A percentile compares a stretch with the other conserved stretches of the same genome.
phyloP scores from a whole-genome alignment of 1,140 invertebrate genomes.

The Lasioglossum baleicum region DNA sequence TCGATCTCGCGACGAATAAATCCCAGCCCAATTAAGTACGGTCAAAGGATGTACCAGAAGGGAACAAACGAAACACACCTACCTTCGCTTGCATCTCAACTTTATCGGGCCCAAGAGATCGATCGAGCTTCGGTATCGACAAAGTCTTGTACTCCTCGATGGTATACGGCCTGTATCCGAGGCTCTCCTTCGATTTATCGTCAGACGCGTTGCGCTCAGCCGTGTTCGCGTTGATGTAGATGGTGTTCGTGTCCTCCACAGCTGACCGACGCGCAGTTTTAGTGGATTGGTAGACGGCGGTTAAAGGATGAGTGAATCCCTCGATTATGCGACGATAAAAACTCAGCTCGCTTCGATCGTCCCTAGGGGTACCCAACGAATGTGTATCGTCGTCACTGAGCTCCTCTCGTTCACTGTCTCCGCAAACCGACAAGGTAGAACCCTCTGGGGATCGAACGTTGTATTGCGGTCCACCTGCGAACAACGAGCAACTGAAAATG shows the following conservation, averaged over 20 bases:
- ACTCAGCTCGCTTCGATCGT: constrained; percentile 68
- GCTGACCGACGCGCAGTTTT: constrained; percentile 15
- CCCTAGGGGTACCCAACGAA: constrained; percentile 58
- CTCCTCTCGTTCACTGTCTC: constrained; percentile 64
- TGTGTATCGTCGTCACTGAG: constrained; percentile 54
- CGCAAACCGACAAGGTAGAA: constrained; percentile 71
- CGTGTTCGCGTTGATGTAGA: not conserved
- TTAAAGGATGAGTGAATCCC: constrained; percentile 21
- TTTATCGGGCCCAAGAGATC: constrained; percentile 65
- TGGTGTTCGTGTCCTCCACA: constrained; percentile 9
- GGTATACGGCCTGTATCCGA: constrained; percentile 61
- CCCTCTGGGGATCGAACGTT: constrained; percentile 61
- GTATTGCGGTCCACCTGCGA: constrained; percentile 51
- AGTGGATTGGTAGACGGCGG: constrained; percentile 26
- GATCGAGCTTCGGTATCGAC: constrained; percentile 60
- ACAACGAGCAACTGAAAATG: constrained; percentile 16
- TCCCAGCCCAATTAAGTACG: too few relatives aligned
- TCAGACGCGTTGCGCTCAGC: constrained; percentile 17
- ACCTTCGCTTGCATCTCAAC: constrained; percentile 60
- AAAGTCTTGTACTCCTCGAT: constrained; percentile 62
- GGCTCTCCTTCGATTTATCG: constrained; percentile 38
- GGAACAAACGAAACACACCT: not conserved
- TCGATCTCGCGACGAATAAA: too few relatives aligned
- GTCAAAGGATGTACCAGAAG: too few relatives aligned
- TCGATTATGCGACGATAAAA: constrained; percentile 69